phyloP scores from a whole-genome alignment of 1,140 invertebrate species.

The Mya arenaria region DNA sequence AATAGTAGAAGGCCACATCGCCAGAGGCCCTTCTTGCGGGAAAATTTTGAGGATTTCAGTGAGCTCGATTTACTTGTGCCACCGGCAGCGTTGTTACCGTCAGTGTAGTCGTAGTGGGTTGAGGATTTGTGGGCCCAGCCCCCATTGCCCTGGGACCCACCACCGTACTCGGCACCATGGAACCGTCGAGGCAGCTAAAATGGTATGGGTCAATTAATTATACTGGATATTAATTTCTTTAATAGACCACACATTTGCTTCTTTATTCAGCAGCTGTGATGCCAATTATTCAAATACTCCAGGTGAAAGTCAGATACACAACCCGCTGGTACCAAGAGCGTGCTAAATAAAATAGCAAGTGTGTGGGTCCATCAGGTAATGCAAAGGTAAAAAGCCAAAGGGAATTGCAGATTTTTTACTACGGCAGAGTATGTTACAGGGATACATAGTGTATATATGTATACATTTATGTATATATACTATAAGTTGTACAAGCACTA shows the following conservation, averaged over 20 bases:
- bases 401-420: too few species aligned
- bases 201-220: neutral
- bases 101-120: conserved; percentile 44
- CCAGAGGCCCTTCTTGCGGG: conserved; percentile 9
- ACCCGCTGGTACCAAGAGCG: neutral
- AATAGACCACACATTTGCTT: neutral
- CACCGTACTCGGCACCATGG: conserved; percentile 14
- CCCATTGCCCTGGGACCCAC: conserved; percentile 3
- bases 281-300: neutral
- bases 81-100: neutral
- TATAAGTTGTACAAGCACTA: too few species aligned
- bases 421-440: too few species aligned
- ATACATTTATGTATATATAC: too few species aligned
- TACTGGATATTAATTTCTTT: neutral
- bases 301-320: neutral
- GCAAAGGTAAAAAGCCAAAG: too few species aligned
- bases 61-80: conserved; percentile 1
- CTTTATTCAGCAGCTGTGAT: neutral
- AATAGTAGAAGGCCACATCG: conserved; percentile 29
- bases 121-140: neutral
- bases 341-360: neutral
- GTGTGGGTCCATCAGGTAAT: too few species aligned
- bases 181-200: neutral
- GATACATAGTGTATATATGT: too few species aligned
- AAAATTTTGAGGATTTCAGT: conserved; percentile 27